These are phyloP conservation scores for Ophion ventricosus DNA, from an alignment of 2,888 invertebrate genomes.

Conservation along the genomic window DNA sequence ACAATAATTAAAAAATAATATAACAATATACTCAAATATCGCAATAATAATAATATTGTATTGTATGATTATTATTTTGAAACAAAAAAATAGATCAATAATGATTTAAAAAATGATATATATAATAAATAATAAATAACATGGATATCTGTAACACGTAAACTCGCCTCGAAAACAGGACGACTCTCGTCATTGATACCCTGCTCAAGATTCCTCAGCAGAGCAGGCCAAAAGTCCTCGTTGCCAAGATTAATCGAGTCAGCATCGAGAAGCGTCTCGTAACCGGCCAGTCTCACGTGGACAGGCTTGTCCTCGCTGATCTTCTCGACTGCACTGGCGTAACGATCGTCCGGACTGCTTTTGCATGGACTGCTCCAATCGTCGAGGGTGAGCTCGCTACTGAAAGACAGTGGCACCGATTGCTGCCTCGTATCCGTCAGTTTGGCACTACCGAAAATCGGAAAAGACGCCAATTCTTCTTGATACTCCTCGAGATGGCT, in stretches of 20 bases:
- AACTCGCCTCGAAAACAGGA: conserved; percentile 80
- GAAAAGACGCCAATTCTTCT: not conserved
- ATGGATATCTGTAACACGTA: conserved; percentile 68
- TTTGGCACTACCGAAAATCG: not conserved
- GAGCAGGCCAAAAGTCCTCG: conserved; percentile 73
- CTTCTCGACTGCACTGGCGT: conserved; percentile 75
- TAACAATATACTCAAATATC: too few species aligned
- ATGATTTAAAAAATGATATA: too few species aligned
- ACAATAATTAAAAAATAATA: too few species aligned
- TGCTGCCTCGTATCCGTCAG: conserved; percentile 66
- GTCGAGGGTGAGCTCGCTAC: conserved; percentile 77
- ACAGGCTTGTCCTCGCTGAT: conserved; percentile 77
- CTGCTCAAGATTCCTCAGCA: conserved; percentile 75
- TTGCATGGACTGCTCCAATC: conserved; percentile 75
- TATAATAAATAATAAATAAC: too few species aligned
- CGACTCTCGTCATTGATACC: conserved; percentile 78
- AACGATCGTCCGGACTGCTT: conserved; percentile 67
- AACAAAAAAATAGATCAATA: too few species aligned
- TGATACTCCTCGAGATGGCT: conserved; percentile 63
- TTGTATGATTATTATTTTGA: too few species aligned
- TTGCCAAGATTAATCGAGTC: conserved; percentile 73
- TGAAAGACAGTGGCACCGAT: conserved; percentile 74
- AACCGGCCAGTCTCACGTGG: conserved; percentile 81
- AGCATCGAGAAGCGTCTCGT: conserved; percentile 76
- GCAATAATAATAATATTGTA: too few species aligned